Evolutionary conservation across 2,797 vertebrate species (phyloP), one percentile per base, ranked within the genome.

Genomic region (Eospalax fontanierii): DNA sequence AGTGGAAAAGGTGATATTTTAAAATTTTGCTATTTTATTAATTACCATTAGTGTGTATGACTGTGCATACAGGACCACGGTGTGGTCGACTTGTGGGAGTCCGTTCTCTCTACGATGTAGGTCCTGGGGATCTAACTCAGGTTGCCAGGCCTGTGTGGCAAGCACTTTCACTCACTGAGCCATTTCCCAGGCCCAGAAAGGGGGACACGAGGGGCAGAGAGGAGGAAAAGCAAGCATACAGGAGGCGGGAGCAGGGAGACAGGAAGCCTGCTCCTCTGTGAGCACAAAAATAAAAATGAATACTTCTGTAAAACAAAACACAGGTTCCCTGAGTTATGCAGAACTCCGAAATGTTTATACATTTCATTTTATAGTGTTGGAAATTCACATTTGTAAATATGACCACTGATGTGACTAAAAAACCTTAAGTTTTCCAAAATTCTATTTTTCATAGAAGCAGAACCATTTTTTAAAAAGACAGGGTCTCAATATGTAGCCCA

Each of bases 341-440:
- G 35, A 40, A 78, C n/a, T 75, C 75, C 57, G 70, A 87, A 89
- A 89, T 82, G 63, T 88, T 81, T 35, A 43, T 35, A 82, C 35
- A 43, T 86, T 89, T 90, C 46, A 46, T 46, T 74, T 30, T 22
- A 82, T 0, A 85, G 50, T 38, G 79, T 28, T 2, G 30, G 59
- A 91, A 94, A 85, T 22, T 43, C 14, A 73, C 22, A 28, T 19
- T 81, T 88, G 28, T 61, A 90, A 87, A 68, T 59, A 80, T 85
- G 40, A 81, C 50, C 87, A 92, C 38, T 61, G 57, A 85, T 26
- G 14, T 50, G 21, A 83, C 88, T 24, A 59, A 21, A 63, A 63
- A 35, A 14, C 57, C 26, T 76, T 71, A 30, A 57, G 7, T 66
- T 95, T 93, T 93, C 57, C 22, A 89, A 87, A 95, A 93, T 90